These are phyloP conservation scores for Colinus virginianus DNA, from an alignment of 2,113 vertebrate species.

Conservation along the genomic window DNA sequence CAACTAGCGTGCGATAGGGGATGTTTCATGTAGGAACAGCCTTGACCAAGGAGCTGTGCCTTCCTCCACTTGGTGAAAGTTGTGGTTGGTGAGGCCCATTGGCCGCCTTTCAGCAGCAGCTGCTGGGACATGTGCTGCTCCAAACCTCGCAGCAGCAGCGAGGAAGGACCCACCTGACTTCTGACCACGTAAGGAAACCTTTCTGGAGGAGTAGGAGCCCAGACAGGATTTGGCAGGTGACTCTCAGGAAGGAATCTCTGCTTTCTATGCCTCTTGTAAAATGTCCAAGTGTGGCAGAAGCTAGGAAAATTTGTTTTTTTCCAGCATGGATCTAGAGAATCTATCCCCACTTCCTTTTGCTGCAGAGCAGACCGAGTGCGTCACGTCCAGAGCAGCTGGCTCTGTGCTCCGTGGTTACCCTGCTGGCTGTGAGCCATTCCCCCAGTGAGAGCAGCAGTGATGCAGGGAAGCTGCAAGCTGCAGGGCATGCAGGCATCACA, in stretches of 20 bases:
- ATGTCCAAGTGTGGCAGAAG: neutral
- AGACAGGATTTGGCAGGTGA: neutral
- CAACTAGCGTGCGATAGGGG: neutral
- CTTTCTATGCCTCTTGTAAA: neutral
- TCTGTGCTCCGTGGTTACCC: neutral
- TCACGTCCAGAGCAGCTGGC: neutral
- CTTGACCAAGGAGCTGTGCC: neutral
- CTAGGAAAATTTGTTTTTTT: neutral
- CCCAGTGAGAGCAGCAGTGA: neutral
- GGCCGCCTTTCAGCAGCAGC: neutral
- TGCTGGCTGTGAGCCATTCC: too few species aligned
- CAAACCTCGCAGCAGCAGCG: neutral
- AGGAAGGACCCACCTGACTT: neutral
- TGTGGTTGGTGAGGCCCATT: neutral
- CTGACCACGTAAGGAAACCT: neutral
- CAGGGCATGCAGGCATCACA: fast-evolving
- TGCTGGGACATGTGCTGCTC: neutral
- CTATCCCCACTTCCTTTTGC: neutral
- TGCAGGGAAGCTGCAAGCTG: fast-evolving
- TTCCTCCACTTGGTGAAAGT: neutral
- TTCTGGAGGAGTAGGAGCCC: neutral
- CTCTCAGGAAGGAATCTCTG: neutral
- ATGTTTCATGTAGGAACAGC: neutral
- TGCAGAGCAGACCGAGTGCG: neutral
- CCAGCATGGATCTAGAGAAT: neutral